Evolutionary conservation across 2,888 invertebrate genomes (phyloP), one percentile per base, ranked within the genome.

Genomic region (Escarpia spicata): DNA sequence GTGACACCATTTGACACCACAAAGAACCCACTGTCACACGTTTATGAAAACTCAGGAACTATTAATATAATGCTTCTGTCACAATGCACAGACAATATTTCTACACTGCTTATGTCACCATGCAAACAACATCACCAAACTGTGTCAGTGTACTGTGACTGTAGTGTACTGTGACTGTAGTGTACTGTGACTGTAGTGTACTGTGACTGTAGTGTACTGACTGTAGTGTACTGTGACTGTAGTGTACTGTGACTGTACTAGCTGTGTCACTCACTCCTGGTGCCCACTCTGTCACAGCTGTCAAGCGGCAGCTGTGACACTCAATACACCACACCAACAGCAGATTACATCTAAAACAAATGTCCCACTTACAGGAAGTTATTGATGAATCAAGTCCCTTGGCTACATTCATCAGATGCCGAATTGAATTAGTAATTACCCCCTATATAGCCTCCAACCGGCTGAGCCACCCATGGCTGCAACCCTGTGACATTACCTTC

Each of bases 341-440:
- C 75, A 75, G 26, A 75, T 75, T 75, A 75, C 75, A 75, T 75
- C 75, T 75, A 75, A 75, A 75, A 75, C 75, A 75, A 75, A 75
- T 75, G 75, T 26, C 19, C 75, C 75, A 75, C 75, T 75, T 75
- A 26, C 75, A 75, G 75, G 75, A 75, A 75, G 75, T 75, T 75
- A 75, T 75, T 75, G 75, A 75, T 75, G 75, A 75, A 75, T 75
- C 75, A 75, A 15, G 26, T 75, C 75, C 75, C 75, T 26, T 6
- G n/a, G 75, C 75, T 26, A 75, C 75, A 75, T 75, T 75, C 75
- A 75, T 75, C 75, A 75, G 75, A 75, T 26, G 26, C 75, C n/a
- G n/a, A 75, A 75, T 75, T 75, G 75, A 75, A 75, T 75, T 75
- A 75, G 75, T 75, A 75, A 75, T 75, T 75, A 75, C 75, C 75